These are phyloP conservation scores for Catharus fuscescens DNA, from an alignment of 2,113 vertebrate species.

Conservation along the genomic window DNA sequence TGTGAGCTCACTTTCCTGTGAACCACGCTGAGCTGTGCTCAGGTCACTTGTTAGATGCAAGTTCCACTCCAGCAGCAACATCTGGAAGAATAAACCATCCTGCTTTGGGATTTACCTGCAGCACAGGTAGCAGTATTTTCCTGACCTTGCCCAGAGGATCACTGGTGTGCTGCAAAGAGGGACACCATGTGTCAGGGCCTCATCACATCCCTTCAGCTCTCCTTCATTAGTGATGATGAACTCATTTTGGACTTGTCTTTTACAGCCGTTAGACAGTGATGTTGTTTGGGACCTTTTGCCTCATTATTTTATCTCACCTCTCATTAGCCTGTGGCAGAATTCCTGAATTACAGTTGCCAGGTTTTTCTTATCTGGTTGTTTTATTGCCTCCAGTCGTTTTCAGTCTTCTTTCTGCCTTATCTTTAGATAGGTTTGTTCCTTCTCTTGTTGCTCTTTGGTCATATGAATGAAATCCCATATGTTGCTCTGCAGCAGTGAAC, in stretches of 20 bases:
- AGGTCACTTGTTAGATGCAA: neutral
- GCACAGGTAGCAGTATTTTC: neutral
- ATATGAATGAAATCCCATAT: neutral
- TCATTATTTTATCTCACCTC: conserved; percentile 17
- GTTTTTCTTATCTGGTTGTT: conserved; percentile 12
- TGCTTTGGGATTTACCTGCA: neutral
- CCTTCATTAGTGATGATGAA: neutral
- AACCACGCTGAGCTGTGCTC: neutral
- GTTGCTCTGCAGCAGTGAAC: neutral
- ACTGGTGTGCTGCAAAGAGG: neutral
- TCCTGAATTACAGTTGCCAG: conserved; percentile 26
- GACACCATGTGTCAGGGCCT: neutral
- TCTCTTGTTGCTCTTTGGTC: neutral
- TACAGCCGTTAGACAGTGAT: neutral
- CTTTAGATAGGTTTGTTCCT: neutral
- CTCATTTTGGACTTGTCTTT: neutral
- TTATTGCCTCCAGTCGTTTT: neutral
- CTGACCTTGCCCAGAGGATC: neutral
- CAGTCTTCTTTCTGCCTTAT: neutral
- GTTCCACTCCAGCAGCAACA: neutral
- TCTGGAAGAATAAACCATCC: neutral
- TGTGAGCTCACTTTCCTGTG: neutral
- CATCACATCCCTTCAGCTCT: neutral
- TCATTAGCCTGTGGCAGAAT: conserved; percentile 19
- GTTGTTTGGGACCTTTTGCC: conserved; percentile 12